A percentile compares a stretch with the other conserved stretches of the same genome.
Evolutionary conservation across 2,113 vertebrate genomes (phyloP).

Genomic region (Glaucidium brasilianum): DNA sequence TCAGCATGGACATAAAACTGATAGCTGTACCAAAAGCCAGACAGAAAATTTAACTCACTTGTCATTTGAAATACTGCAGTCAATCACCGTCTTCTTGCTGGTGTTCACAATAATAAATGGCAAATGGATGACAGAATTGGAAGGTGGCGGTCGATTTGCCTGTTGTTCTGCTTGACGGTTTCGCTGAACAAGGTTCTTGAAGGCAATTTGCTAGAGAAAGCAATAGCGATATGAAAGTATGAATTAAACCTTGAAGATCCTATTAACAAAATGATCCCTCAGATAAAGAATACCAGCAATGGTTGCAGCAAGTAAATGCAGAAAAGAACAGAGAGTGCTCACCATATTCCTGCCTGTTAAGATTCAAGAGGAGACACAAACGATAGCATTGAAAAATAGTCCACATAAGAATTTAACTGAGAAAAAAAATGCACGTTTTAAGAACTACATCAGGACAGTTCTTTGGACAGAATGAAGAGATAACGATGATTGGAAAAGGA

Average conservation of each 20-base stretch:
- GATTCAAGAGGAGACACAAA: not conserved
- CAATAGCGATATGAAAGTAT: not conserved
- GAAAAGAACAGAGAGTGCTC: not conserved
- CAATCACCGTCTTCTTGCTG: conserved; percentile 99
- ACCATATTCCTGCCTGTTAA: not conserved
- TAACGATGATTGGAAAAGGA: rapidly evolving
- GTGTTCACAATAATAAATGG: conserved; percentile 99
- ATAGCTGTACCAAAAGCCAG: not conserved
- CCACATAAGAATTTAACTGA: not conserved
- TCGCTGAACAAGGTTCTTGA: conserved; percentile 96
- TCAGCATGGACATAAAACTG: not conserved
- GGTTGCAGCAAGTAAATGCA: not conserved
- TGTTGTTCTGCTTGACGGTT: conserved; percentile 93
- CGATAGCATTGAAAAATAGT: not conserved
- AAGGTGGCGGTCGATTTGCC: conserved; percentile 87
- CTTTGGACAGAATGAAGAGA: not conserved
- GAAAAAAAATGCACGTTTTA: not conserved
- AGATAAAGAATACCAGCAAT: not conserved
- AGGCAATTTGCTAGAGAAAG: conserved; percentile 95
- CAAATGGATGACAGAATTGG: conserved; percentile 96
- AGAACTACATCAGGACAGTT: not conserved
- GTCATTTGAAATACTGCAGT: conserved; percentile 99
- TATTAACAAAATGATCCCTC: not conserved
- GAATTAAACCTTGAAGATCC: not conserved
- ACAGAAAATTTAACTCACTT: conserved; percentile 79